Evolutionary conservation across 92 coral and sea anemone species (phyloP).

Genomic region (Epizoanthus illoricatus): DNA sequence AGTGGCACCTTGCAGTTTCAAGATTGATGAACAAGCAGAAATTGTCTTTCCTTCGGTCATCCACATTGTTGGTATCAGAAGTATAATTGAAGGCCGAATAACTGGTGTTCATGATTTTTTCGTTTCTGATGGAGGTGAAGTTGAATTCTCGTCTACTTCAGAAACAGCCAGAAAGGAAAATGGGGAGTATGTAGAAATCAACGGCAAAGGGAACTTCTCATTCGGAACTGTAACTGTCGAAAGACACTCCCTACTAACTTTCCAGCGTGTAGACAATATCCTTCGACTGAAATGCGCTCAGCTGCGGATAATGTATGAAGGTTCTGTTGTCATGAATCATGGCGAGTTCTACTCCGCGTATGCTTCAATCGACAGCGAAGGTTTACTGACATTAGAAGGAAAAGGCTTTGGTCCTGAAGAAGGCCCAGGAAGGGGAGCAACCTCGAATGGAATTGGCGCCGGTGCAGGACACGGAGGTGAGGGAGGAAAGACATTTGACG

Average conservation of each 20-base stretch:
- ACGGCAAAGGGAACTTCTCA: slow-evolving; percentile 63
- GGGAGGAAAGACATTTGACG: slow-evolving; percentile 49
- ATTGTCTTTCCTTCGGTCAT: slow-evolving; percentile 65
- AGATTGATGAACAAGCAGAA: slow-evolving; percentile 64
- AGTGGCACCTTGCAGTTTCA: slow-evolving; percentile 66
- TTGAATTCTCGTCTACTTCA: slow-evolving; percentile 60
- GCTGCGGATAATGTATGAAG: slow-evolving; percentile 59
- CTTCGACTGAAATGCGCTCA: slow-evolving; percentile 51
- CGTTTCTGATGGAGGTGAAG: slow-evolving; percentile 51
- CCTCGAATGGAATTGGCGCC: slow-evolving; percentile 44
- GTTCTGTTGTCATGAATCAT: slow-evolving; percentile 55
- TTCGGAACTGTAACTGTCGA: slow-evolving; percentile 65
- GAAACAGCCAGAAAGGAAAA: slow-evolving; percentile 70
- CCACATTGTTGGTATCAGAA: slow-evolving; percentile 51
- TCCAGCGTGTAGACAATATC: slow-evolving; percentile 47
- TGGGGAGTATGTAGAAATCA: slow-evolving; percentile 56
- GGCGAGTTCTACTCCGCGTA: slow-evolving; percentile 55
- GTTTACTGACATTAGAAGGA: slow-evolving; percentile 58
- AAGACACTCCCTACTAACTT: slow-evolving; percentile 45
- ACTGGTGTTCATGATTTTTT: slow-evolving; percentile 69
- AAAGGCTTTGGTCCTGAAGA: slow-evolving; percentile 57
- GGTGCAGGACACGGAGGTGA: slow-evolving; percentile 80
- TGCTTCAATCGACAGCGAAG: slow-evolving; percentile 63
- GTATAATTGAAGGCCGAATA: slow-evolving; percentile 63
- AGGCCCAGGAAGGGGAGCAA: slow-evolving; percentile 62